Evolutionary conservation across 2,113 vertebrate species (phyloP).

Genomic region (Xenus cinereus): DNA sequence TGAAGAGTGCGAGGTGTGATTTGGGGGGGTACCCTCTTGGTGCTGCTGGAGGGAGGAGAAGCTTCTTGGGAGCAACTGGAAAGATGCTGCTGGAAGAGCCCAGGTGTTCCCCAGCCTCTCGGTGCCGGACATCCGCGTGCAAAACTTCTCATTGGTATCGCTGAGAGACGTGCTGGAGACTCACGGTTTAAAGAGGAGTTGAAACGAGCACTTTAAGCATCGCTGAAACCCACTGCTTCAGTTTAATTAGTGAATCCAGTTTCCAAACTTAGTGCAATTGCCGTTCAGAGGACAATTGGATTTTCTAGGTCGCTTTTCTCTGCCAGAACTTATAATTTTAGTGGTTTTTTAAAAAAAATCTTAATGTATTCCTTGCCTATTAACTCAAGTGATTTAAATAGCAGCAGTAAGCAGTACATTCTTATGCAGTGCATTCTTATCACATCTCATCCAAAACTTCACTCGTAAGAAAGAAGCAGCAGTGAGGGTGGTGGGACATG

Average conservation of each 20-base stretch:
- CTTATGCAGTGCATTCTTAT: neutral
- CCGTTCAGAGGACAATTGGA: neutral
- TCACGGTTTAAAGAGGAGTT: neutral
- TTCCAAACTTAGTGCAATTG: neutral
- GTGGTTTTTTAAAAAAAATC: neutral
- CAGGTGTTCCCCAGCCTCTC: neutral
- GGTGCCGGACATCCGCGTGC: fast-evolving
- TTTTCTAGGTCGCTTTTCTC: neutral
- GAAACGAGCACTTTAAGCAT: neutral
- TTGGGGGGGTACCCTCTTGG: neutral
- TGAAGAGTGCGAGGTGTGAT: neutral
- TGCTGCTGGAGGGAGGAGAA: neutral
- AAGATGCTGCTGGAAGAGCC: neutral
- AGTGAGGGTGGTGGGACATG: neutral
- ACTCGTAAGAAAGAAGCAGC: neutral
- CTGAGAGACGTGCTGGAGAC: neutral
- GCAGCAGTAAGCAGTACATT: neutral
- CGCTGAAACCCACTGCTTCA: neutral
- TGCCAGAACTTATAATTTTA: neutral
- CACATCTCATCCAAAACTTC: neutral
- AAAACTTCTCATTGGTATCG: neutral
- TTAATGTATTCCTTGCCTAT: neutral
- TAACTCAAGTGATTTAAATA: neutral
- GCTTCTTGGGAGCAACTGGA: neutral
- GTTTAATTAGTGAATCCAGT: neutral